Base-by-base conservation (phyloP, 2,113 vertebrate genomes). In the Carettochelys insculpta region DNA sequence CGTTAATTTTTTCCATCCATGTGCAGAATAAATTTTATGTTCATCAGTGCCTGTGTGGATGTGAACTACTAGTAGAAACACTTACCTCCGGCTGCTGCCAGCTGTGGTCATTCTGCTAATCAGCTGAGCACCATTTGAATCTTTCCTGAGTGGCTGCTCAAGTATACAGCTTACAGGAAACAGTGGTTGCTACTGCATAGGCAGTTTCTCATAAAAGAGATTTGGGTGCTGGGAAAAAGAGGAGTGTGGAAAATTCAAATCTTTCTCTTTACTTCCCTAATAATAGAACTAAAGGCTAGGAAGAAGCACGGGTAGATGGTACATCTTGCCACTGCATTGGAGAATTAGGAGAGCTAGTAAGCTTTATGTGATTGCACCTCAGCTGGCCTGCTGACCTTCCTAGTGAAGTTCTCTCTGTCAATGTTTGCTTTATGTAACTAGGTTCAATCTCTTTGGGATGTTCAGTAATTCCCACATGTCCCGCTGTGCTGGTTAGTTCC, bases 271-370 rank as follows among this genome's bases (percentile, higher is more conserved):
- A 14, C 54, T 75, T 2, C 3, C 2, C 1, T 5, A 80, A 81
- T 56, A 27, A 31, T 38, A 77, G 14, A 80, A 45, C 24, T 43
- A 16, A 43, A 75, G 41, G 41, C 25, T 82, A 45, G 2, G 53
- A 31, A 12, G 41, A 43, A 34, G 2, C 80, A 11, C 31, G 29
- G 34, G 80, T 11, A 9, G n/a, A 11, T 3, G 61, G 22, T 51
- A 1, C 4, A 10, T 43, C 7, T 80, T n/a, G 11, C 12, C 54
- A 20, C 8, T 5, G 0, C 16, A 5, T 0, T 48, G 22, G n/a
- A 29, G 41, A 10, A 11, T 34, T 65, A 20, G 34, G 17, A 22
- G 34, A 65, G 58, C 34, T n/a, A n/a, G 58, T n/a, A 16, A 65
- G 34, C 34, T 38, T n/a, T 34, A 20, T 38, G 61, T 7, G 5